These are phyloP conservation scores for Notarius lentiginosus DNA, from an alignment of 2,113 vertebrate species.

Conservation along the genomic window DNA sequence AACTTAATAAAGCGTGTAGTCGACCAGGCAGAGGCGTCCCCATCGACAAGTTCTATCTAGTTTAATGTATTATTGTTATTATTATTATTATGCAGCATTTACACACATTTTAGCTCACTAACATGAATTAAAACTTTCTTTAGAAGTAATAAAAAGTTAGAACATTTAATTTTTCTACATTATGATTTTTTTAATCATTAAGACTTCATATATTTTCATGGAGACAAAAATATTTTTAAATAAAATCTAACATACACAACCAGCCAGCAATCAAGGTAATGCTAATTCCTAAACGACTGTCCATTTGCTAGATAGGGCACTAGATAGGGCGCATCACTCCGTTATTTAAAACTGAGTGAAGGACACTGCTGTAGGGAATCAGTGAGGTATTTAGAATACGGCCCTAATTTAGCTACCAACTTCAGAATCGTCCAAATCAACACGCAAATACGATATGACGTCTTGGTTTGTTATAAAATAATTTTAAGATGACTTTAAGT, in stretches of 20 bases:
- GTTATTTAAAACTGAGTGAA: rapidly evolving
- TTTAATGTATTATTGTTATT: not conserved
- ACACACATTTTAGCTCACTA: not conserved
- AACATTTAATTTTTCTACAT: not conserved
- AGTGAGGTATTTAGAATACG: not conserved
- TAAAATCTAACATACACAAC: not conserved
- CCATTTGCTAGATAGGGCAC: not conserved
- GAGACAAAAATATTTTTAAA: too few relatives aligned
- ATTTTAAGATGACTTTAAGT: not conserved
- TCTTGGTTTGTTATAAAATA: not conserved
- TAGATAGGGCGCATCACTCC: not conserved
- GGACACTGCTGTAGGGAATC: not conserved
- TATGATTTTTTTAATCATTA: not conserved
- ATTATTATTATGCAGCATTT: too few relatives aligned
- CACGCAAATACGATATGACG: not conserved
- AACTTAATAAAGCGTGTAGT: too few relatives aligned
- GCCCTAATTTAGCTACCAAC: not conserved
- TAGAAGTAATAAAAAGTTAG: not conserved
- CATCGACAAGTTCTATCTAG: too few relatives aligned
- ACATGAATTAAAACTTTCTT: not conserved
- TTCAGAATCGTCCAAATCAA: not conserved
- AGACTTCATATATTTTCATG: not conserved
- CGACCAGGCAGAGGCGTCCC: too few relatives aligned
- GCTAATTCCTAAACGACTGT: not conserved
- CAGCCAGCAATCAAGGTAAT: not conserved